A percentile compares a stretch with the other conserved stretches of the same genome.
Conservation (phyloP, 2,797 vertebrate species). For the Cryptoblepharus egeriae region DNA sequence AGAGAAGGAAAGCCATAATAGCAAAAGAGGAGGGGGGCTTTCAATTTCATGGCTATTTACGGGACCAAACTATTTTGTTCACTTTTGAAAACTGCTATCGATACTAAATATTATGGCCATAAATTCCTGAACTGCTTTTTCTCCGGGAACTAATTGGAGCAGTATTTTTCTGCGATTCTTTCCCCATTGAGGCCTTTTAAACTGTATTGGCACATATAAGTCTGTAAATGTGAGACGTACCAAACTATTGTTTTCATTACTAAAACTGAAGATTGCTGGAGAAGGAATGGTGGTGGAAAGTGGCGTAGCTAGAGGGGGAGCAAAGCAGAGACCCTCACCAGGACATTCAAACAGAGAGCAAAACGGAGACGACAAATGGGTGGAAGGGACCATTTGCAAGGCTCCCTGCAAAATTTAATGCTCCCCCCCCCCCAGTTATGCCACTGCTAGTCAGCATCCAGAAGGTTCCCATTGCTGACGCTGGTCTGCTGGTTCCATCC, state of each 20-base stretch:
- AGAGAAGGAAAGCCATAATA: constrained; percentile 57
- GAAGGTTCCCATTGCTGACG: neutral
- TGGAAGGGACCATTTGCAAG: no score
- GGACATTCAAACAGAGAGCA: no score
- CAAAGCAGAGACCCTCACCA: no score
- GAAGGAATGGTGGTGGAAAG: neutral
- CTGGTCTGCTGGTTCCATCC: constrained; percentile 36
- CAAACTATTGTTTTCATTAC: constrained; percentile 10
- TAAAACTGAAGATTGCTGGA: neutral
- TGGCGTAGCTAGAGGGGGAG: no score
- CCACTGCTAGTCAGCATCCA: accelerated
- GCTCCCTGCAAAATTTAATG: no score
- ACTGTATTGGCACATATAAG: neutral
- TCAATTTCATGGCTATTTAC: neutral
- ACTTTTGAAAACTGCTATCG: neutral
- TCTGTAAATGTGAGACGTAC: neutral
- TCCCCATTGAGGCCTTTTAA: neutral
- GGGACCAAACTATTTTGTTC: constrained; percentile 52
- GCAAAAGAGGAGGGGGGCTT: constrained; percentile 20
- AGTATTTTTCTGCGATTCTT: neutral
- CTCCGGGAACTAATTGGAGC: neutral
- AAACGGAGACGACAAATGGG: no score
- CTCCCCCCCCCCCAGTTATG: no score
- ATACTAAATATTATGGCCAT: neutral
- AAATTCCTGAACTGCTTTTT: constrained; percentile 14